A percentile compares a stretch with the other conserved stretches of the same genome.
These are phyloP conservation scores for Lasioglossum figueresi DNA, from an alignment of 2,888 invertebrate genomes.

Conservation along the genomic window DNA sequence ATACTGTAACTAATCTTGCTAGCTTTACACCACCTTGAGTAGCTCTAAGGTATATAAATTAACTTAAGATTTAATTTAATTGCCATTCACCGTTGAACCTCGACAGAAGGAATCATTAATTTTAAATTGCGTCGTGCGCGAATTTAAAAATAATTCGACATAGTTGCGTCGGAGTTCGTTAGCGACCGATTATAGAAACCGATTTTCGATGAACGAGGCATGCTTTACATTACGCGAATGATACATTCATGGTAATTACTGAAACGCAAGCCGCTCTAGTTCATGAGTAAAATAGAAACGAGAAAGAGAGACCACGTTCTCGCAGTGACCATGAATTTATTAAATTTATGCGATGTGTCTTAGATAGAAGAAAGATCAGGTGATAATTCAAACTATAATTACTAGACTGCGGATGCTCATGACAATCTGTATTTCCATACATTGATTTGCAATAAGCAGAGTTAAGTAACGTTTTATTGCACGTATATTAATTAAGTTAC, in stretches of 20 bases:
- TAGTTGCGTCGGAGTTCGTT: slow-evolving; percentile 12
- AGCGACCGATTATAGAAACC: slow-evolving; percentile 19
- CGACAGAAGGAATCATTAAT: slow-evolving; percentile 22
- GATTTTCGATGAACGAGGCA: slow-evolving; percentile 19
- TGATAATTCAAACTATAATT: slow-evolving; percentile 7
- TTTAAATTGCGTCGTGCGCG: not conserved
- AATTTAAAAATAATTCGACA: slow-evolving; percentile 21
- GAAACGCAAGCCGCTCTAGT: not conserved
- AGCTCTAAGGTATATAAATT: slow-evolving; percentile 38
- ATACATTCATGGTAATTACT: not conserved
- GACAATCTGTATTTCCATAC: not conserved
- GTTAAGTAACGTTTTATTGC: not conserved
- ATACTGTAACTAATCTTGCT: slow-evolving; percentile 59
- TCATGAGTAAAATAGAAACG: not conserved
- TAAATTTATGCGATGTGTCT: slow-evolving; percentile 4
- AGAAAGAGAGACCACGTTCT: not conserved
- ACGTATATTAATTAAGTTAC: not conserved
- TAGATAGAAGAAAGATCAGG: not conserved
- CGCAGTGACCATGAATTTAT: not conserved
- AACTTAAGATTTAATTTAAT: slow-evolving; percentile 46
- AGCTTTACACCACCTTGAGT: slow-evolving; percentile 37
- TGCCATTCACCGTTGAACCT: slow-evolving; percentile 29
- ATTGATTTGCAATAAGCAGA: not conserved
- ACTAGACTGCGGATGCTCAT: slow-evolving; percentile 6
- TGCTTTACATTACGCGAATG: not conserved